Evolutionary conservation across 2,113 vertebrate genomes (phyloP).

Genomic region (Amblyopsis rosae): DNA sequence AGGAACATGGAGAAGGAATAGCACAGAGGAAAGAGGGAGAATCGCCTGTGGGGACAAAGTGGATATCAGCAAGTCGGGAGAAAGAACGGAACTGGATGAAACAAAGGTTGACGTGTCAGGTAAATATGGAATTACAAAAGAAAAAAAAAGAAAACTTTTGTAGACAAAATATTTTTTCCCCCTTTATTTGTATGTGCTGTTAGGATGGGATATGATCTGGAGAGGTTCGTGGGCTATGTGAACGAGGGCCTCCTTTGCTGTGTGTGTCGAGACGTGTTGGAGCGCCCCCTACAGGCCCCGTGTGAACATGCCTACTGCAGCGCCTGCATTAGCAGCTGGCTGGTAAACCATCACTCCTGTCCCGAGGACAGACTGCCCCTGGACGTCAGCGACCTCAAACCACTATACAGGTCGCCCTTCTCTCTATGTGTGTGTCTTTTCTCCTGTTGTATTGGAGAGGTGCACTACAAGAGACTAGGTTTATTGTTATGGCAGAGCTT

Average conservation of each 20-base stretch:
- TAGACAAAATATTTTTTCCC: no score
- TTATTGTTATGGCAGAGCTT: no score
- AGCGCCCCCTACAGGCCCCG: slow-evolving; percentile 87
- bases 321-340: slow-evolving; percentile 86
- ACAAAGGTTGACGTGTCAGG: slow-evolving; percentile 41
- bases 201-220: slow-evolving; percentile 88
- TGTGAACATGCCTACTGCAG: slow-evolving; percentile 89
- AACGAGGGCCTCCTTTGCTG: slow-evolving; percentile 89
- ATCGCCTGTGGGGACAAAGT: slow-evolving; percentile 1
- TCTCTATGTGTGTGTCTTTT: not conserved
- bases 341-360: slow-evolving; percentile 84
- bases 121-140: slow-evolving; percentile 16
- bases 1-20: slow-evolving; percentile 16
- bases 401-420: slow-evolving; percentile 80
- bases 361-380: slow-evolving; percentile 86
- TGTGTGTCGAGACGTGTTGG: slow-evolving; percentile 85
- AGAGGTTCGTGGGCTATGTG: slow-evolving; percentile 88
- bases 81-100: slow-evolving; percentile 26
- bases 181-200: not conserved
- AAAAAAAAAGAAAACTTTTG: no score
- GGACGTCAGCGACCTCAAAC: slow-evolving; percentile 78
- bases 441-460: not conserved
- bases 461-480: no score
- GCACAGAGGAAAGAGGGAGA: slow-evolving; percentile 1
- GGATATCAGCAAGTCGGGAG: slow-evolving; percentile 17